These are phyloP conservation scores for Ptychochromis oligacanthus DNA, from an alignment of 2,113 vertebrate species.

Conservation along the genomic window DNA sequence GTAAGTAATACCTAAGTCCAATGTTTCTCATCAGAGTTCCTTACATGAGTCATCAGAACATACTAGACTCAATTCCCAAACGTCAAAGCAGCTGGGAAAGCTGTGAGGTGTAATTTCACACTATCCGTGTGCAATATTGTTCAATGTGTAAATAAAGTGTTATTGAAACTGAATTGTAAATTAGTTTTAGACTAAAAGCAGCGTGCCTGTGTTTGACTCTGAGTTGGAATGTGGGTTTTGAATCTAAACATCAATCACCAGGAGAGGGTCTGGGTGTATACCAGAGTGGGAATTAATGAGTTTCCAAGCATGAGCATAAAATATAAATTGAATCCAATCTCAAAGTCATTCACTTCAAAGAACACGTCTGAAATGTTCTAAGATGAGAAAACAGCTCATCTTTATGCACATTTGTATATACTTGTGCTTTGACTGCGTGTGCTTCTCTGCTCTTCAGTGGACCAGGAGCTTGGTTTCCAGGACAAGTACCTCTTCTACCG, in stretches of 20 bases:
- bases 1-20: conserved; percentile 71
- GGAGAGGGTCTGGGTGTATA: background rate
- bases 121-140: background rate
- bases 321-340: conserved; percentile 6
- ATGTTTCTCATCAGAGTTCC: background rate
- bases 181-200: background rate
- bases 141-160: background rate
- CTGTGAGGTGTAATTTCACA: background rate
- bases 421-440: background rate
- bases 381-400: background rate
- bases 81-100: background rate
- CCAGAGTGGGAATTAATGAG: background rate
- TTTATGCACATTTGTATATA: background rate
- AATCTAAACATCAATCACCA: conserved; percentile 12
- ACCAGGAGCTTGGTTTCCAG: conserved; percentile 95
- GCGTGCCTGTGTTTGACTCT: background rate
- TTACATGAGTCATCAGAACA: background rate
- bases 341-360: conserved; percentile 5
- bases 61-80: background rate
- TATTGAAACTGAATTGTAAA: background rate
- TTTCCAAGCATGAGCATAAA: conserved; percentile 14
- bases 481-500: conserved; percentile 99
- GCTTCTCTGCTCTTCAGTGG: conserved; percentile 79
- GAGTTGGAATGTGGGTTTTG: background rate
- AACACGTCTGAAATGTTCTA: background rate